These are phyloP conservation scores for Agrotis clavis DNA, from an alignment of 2,888 invertebrate genomes.

Conservation along the genomic window DNA sequence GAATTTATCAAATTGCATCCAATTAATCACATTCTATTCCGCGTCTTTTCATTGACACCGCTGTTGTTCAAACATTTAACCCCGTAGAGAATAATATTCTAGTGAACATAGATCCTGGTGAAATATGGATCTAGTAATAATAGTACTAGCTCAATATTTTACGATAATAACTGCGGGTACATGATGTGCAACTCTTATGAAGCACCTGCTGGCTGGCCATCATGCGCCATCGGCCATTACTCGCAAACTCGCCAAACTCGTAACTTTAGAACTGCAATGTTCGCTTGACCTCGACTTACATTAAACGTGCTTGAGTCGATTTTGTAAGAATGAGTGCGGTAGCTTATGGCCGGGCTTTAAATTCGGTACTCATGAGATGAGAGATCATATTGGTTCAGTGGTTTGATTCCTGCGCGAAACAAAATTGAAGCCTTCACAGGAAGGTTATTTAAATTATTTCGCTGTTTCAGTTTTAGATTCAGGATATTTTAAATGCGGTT, in stretches of 20 bases:
- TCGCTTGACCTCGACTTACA: conserved; percentile 18
- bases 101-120: background rate
- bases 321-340: background rate
- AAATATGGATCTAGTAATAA: background rate
- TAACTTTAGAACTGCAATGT: conserved; percentile 25
- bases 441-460: background rate
- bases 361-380: background rate
- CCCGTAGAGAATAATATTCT: background rate
- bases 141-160: conserved; percentile 1
- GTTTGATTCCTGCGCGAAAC: background rate
- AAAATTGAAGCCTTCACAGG: background rate
- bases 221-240: conserved; percentile 10
- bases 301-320: background rate
- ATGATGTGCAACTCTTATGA: conserved; percentile 27
- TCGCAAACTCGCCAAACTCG: conserved; percentile 14
- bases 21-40: background rate
- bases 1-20: background rate
- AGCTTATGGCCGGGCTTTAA: background rate
- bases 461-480: background rate
- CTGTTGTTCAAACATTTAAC: background rate
- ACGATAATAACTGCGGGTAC: background rate
- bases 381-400: too few species aligned
- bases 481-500: too few species aligned
- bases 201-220: conserved; percentile 24
- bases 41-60: background rate